These are phyloP conservation scores for Leptogaster cylindrica DNA, from an alignment of 2,888 invertebrate species.

Conservation along the genomic window DNA sequence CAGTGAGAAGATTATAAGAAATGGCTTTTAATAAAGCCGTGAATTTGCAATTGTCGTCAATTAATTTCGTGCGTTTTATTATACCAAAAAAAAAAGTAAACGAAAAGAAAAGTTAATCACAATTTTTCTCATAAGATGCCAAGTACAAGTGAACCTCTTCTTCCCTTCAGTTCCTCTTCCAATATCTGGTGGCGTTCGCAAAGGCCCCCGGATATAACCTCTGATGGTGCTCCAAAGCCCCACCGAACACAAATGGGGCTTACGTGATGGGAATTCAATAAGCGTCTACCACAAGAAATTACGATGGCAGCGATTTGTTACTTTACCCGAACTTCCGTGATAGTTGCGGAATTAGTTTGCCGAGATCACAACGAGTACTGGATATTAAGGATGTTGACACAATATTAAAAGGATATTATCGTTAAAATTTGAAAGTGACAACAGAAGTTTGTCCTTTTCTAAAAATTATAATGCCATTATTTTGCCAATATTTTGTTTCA, in stretches of 20 bases:
- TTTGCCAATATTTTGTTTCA: no score
- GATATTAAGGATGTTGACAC: constrained; percentile 7
- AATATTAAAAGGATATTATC: not conserved
- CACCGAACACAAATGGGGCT: constrained; percentile 1
- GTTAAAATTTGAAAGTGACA: not conserved
- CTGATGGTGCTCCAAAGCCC: not conserved
- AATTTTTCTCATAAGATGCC: no score
- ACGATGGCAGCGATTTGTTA: not conserved
- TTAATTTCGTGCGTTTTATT: no score
- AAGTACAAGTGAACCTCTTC: no score
- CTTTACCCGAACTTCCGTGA: not conserved
- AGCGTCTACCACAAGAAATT: not conserved
- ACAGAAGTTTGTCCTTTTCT: not conserved
- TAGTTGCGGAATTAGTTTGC: not conserved
- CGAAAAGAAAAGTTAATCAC: no score
- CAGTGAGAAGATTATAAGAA: no score
- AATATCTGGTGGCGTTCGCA: no score
- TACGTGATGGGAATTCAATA: constrained; percentile 5
- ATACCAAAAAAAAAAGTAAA: no score
- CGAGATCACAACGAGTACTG: not conserved
- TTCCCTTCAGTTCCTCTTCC: no score
- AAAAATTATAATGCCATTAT: not conserved
- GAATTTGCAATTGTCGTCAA: no score
- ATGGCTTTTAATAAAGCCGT: no score
- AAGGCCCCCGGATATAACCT: not conserved